Base-by-base conservation (phyloP, 2,797 vertebrate species). In the Salmo trutta region DNA sequence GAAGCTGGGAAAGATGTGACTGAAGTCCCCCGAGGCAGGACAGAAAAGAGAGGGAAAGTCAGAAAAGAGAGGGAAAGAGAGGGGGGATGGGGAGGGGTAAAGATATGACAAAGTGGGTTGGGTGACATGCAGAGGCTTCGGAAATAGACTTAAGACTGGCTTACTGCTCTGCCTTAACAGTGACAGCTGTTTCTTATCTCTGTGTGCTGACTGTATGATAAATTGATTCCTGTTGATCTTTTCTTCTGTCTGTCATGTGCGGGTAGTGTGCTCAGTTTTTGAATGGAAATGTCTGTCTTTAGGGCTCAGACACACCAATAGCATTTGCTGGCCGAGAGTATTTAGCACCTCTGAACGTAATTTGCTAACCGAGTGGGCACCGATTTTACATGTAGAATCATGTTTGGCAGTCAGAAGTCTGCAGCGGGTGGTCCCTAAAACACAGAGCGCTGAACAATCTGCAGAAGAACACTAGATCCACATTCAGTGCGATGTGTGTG, bases 1-100 rank as follows among this genome's bases (percentile, higher is more conserved):
- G 75, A 87, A 83, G 85, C 81, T 83, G 66, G 75, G 68, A 17
- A 73, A 64, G 72, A 74, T 79, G 51, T 31, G 77, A 41, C 47
- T 17, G 52, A 24, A 62, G 24, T 24, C 59, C n/a, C 56, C 7
- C 4, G n/a, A 21, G 21, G 24, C 8, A 19, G 54, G 71, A 21
- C 0, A 66, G 80, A 72, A 76, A 64, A 47, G 19, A 47, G 33
- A 36, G 5, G 33, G 33, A 33, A 33, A 33, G 31, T 0, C 4
- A 5, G 31, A 5, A 33, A 33, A 33, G 3, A 4, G 41, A 8
- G 47, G 31, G 19, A 74, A 29, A 21, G 29, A 36, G 66, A 51
- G 67, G 33, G 33, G 72, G 31, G 27, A 53, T 65, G 16, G 17
- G 41, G 41, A 70, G 21, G 19, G 29, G 8, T 68, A 1, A 0